Evolutionary conservation across 1,140 invertebrate species (phyloP), one percentile per base, ranked within the genome.

Genomic region (Camponotus floridanus): DNA sequence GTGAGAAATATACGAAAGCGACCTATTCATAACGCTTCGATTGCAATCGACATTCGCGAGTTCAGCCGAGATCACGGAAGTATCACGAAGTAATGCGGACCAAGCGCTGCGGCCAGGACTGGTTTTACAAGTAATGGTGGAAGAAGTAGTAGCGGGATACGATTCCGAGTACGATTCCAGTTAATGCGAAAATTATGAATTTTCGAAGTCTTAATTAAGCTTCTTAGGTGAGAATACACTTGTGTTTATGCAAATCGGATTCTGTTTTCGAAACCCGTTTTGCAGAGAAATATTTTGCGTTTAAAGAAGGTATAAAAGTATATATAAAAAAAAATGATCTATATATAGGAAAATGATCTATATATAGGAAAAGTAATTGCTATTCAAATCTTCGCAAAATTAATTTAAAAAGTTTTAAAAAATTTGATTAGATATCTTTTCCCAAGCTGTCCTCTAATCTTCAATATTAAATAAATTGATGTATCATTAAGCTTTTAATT

Each of bases 1-100:
- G 62, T 39, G 86, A 87, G 78, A 87, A 79, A 74, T 57, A 70
- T 57, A 51, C 62, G 55, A 51, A 21, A 18, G 31, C 55, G 61
- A 68, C 45, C 73, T 83, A 88, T 89, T 76, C 76, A 86, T 86
- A 86, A 89, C 57, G 70, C 39, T 65, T 67, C 70, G 90, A 86
- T 87, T 76, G 81, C 85, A 81, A 92, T 89, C 81, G 84, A 79
- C 18, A 39, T 57, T 65, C 64, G 62, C 13, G 31, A 59, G 48
- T 71, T 55, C 64, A 81, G 15, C 11, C 13, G 33, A 48, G 71
- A 89, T 84, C 78, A 26, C 88, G 85, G 79, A 80, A 90, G 48
- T 86, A 59, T n/a, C 36, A 51, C 36, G 42, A 73, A 45, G 55
- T 71, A 71, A 55, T 26, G 51, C 36, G 21, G 21, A 21, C 5